Conservation (phyloP, 1,140 invertebrate genomes). For the Drosophila orena region DNA sequence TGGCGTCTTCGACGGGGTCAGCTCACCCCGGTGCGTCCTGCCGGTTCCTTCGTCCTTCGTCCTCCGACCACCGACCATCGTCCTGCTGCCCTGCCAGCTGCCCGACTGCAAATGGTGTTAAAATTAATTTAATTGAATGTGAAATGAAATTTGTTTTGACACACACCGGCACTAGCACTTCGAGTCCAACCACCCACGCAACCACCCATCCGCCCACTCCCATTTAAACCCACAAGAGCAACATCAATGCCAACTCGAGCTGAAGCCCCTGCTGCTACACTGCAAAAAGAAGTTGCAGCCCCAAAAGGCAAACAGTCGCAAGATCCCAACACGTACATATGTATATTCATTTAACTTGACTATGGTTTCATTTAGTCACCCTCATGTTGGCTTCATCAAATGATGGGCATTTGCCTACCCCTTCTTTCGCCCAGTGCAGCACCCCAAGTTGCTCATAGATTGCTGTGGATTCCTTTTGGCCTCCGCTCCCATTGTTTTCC, state of each 20-base stretch:
- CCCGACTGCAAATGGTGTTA: constrained; percentile 79
- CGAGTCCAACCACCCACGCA: constrained; percentile 1
- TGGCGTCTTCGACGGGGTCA: constrained; percentile 26
- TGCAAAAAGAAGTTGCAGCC: neutral
- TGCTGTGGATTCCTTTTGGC: constrained; percentile 67
- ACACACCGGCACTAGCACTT: constrained; percentile 51
- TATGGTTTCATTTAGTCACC: neutral
- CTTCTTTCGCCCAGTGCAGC: neutral
- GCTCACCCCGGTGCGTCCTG: constrained; percentile 22
- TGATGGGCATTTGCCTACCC: too few relatives aligned
- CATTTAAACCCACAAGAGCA: constrained; percentile 29
- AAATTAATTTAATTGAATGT: constrained; percentile 84
- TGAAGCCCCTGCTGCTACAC: neutral
- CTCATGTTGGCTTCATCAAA: neutral
- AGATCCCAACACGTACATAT: too few relatives aligned
- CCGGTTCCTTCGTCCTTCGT: constrained; percentile 6
- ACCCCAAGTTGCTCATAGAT: constrained; percentile 30
- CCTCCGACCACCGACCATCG: too few relatives aligned
- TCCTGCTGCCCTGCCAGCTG: constrained; percentile 10
- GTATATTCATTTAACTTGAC: neutral
- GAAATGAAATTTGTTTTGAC: constrained; percentile 84
- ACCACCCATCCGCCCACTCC: neutral
- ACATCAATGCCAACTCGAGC: constrained; percentile 24
- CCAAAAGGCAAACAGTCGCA: too few relatives aligned
- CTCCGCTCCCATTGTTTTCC: constrained; percentile 68